phyloP scores from a whole-genome alignment of 2,888 invertebrate species.

The Nycteola revayana region DNA sequence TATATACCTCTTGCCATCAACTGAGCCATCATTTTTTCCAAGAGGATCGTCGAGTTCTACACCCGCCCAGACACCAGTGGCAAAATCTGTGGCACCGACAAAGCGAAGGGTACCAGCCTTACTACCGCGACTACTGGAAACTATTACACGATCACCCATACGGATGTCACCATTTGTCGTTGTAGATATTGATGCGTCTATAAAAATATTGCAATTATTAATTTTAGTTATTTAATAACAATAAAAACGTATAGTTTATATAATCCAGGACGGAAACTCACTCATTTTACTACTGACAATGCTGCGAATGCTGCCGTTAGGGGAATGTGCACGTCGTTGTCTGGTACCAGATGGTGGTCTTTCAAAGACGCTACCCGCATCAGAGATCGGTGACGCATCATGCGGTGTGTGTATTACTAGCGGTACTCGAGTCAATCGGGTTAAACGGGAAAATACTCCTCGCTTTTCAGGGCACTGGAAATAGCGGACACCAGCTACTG shows the following conservation, averaged over 20 bases:
- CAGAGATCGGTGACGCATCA: conserved; percentile 71
- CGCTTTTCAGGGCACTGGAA: conserved; percentile 96
- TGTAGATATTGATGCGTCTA: conserved; percentile 75
- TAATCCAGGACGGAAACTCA: too few relatives aligned
- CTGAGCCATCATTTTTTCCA: conserved; percentile 98
- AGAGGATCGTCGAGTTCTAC: conserved; percentile 96
- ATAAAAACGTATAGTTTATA: too few relatives aligned
- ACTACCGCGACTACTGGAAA: conserved; percentile 92
- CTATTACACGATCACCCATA: conserved; percentile 95
- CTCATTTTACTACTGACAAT: conserved; percentile 80
- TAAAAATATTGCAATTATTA: conserved; percentile 11
- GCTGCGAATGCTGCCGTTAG: conserved; percentile 76
- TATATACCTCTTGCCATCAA: conserved; percentile 92
- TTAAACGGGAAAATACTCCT: conserved; percentile 96
- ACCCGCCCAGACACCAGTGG: conserved; percentile 97
- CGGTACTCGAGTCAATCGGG: conserved; percentile 90
- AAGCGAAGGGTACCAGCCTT: conserved; percentile 94
- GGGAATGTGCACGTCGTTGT: conserved; percentile 66
- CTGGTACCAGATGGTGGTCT: conserved; percentile 71
- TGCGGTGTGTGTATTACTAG: conserved; percentile 79
- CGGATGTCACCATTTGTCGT: conserved; percentile 84
- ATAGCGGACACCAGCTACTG: conserved; percentile 94
- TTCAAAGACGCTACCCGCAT: conserved; percentile 74
- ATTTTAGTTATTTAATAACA: background rate
- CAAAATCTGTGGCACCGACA: conserved; percentile 94